phyloP scores from a whole-genome alignment of 2,797 vertebrate species.

The Cynopterus sphinx region DNA sequence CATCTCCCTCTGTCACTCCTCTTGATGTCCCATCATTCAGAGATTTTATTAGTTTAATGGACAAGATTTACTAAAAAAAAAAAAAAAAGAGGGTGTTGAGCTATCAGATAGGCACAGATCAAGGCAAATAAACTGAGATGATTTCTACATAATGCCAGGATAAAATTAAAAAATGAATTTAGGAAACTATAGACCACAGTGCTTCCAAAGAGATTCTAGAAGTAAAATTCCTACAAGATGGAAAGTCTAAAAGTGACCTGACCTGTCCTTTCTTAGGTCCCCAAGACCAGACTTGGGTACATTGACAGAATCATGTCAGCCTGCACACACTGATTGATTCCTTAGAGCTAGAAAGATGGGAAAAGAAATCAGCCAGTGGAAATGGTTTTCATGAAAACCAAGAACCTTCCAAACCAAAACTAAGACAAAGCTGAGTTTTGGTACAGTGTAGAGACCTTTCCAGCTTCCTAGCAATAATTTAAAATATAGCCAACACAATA shows the following conservation, averaged over 20 bases:
- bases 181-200: background rate
- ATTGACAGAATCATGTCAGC: background rate
- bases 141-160: background rate
- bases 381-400: background rate
- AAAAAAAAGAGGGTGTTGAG: background rate
- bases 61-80: background rate
- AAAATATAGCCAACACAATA: background rate
- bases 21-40: background rate
- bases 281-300: background rate
- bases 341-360: background rate
- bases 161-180: background rate
- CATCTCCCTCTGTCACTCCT: background rate
- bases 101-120: background rate
- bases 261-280: background rate
- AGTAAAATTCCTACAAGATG: background rate
- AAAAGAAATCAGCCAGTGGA: background rate
- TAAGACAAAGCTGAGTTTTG: background rate
- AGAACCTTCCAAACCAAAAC: background rate
- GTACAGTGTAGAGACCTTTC: background rate
- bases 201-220: background rate
- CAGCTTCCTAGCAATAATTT: background rate
- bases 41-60: constrained; percentile 2
- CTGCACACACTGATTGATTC: background rate
- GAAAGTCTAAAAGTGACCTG: background rate
- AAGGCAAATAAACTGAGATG: background rate